phyloP scores from a whole-genome alignment of 2,113 vertebrate genomes.

The Sturnus vulgaris region DNA sequence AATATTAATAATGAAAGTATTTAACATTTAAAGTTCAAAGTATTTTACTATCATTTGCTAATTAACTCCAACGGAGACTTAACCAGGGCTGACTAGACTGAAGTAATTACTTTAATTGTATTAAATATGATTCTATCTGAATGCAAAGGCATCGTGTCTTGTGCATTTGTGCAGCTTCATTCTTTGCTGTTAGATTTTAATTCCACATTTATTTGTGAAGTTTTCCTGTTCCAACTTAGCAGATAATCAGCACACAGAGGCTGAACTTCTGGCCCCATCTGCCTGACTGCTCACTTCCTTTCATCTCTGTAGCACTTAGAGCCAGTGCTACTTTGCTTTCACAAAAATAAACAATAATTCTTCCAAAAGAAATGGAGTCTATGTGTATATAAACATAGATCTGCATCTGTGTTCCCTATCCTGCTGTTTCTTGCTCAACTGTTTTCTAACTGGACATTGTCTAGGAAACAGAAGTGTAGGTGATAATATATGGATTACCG shows the following conservation, averaged over 20 bases:
- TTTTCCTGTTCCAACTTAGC: background rate
- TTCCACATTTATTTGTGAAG: background rate
- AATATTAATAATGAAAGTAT: background rate
- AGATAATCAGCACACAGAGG: background rate
- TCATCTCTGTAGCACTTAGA: background rate
- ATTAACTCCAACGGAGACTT: background rate
- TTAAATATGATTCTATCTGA: background rate
- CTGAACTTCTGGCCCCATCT: background rate
- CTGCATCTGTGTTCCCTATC: background rate
- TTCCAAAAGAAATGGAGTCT: background rate
- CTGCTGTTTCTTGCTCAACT: background rate
- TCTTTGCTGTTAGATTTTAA: background rate
- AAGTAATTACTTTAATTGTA: conserved; percentile 33
- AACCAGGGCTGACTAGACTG: background rate
- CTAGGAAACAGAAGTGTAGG: background rate
- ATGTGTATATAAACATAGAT: accelerated
- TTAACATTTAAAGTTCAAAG: conserved; percentile 25
- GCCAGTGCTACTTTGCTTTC: background rate
- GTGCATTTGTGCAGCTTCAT: background rate
- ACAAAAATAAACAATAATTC: background rate
- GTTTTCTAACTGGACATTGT: background rate
- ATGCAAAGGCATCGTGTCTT: background rate
- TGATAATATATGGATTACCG: background rate
- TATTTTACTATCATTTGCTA: conserved; percentile 8
- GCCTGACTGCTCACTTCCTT: background rate